Conservation (phyloP, 2,888 invertebrate species). For the Patella caerulea region DNA sequence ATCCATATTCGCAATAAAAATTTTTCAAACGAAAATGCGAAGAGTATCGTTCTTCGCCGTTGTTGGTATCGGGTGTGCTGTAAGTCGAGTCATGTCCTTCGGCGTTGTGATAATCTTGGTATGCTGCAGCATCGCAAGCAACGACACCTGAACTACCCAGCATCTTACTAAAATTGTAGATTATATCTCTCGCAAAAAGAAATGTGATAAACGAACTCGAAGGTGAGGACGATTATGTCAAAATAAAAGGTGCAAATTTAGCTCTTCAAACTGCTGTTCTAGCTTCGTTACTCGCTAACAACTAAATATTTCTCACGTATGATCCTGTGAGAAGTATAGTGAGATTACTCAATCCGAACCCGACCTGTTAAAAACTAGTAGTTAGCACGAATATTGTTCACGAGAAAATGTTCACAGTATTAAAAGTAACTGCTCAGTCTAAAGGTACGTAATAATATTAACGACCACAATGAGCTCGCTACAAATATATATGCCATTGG, state of each 20-base stretch:
- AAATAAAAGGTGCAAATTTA: slow-evolving; percentile 9
- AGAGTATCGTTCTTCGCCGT: background rate
- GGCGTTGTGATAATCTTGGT: background rate
- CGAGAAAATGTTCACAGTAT: background rate
- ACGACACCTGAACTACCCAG: background rate
- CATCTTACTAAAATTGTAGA: background rate
- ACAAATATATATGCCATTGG: too few species aligned
- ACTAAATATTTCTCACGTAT: background rate
- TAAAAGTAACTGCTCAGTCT: background rate
- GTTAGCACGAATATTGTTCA: background rate
- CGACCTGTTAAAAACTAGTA: too few species aligned
- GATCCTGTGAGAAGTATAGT: too few species aligned
- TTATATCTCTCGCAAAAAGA: too few species aligned
- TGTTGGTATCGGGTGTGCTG: background rate
- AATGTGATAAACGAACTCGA: background rate
- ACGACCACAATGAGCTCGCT: too few species aligned
- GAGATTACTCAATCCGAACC: too few species aligned
- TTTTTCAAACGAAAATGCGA: background rate
- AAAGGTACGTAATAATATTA: too few species aligned
- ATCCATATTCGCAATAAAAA: background rate
- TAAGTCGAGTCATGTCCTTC: background rate
- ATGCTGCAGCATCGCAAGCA: background rate
- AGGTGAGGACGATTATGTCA: background rate
- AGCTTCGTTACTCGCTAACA: background rate
- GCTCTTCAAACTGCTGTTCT: background rate